phyloP scores from a whole-genome alignment of 2,113 vertebrate species.

The Siphamia tubifer region DNA sequence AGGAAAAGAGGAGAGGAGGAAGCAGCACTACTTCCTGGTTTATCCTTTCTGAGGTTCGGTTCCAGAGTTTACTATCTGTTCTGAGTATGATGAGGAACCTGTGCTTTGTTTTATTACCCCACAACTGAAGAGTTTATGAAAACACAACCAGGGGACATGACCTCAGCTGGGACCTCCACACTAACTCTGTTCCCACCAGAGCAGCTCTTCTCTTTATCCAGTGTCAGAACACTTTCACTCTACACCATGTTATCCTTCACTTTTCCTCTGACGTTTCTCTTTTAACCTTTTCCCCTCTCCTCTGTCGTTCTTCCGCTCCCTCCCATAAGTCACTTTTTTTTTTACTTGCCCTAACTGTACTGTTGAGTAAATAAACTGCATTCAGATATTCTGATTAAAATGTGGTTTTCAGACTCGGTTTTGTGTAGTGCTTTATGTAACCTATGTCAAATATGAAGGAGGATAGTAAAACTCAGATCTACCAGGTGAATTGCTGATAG shows the following conservation, averaged over 20 bases:
- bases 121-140: conserved; percentile 61
- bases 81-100: conserved; percentile 4
- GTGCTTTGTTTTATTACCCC: conserved; percentile 60
- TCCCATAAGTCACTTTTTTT: neutral
- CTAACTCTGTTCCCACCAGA: conserved; percentile 62
- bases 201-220: conserved; percentile 9
- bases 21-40: conserved; percentile 9
- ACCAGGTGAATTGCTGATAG: no score
- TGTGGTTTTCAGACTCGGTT: neutral
- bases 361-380: no score
- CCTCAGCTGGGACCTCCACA: conserved; percentile 68
- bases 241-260: neutral
- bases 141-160: conserved; percentile 63
- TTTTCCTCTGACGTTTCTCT: neutral
- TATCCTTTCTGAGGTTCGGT: conserved; percentile 3
- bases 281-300: neutral
- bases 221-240: conserved; percentile 29
- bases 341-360: neutral
- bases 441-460: no score
- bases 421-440: no score
- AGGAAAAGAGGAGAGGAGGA: neutral
- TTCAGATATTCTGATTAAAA: neutral
- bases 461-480: no score
- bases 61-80: conserved; percentile 30
- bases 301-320: neutral